phyloP scores from a whole-genome alignment of 2,113 vertebrate genomes.

The Thunnus maccoyii region DNA sequence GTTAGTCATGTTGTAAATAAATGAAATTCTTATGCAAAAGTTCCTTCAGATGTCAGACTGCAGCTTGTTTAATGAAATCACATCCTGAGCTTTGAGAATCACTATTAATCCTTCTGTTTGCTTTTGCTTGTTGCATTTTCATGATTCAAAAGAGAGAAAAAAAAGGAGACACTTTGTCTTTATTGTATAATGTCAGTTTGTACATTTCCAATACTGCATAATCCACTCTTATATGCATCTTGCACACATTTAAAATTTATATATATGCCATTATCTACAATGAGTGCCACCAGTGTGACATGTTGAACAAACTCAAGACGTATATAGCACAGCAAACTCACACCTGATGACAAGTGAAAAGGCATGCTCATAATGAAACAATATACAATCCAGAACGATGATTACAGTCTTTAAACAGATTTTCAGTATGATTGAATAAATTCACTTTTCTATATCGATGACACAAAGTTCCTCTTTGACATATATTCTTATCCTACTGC shows the following conservation, averaged over 20 bases:
- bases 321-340: constrained; percentile 58
- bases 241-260: constrained; percentile 64
- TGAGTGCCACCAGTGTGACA: constrained; percentile 45
- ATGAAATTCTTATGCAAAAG: neutral
- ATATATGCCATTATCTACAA: constrained; percentile 53
- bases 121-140: constrained; percentile 1
- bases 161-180: neutral
- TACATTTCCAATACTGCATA: constrained; percentile 72
- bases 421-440: constrained; percentile 27
- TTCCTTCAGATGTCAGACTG: neutral
- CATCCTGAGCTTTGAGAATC: neutral
- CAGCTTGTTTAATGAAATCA: neutral
- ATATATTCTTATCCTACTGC: constrained; percentile 26
- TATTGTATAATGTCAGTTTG: constrained; percentile 73
- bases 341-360: constrained; percentile 58
- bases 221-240: constrained; percentile 70
- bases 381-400: constrained; percentile 52
- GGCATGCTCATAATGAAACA: constrained; percentile 72
- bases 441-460: constrained; percentile 12
- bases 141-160: neutral
- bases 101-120: neutral
- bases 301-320: constrained; percentile 47
- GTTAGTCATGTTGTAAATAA: constrained; percentile 36
- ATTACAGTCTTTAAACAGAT: constrained; percentile 32
- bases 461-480: constrained; percentile 15